Base-by-base conservation (phyloP, 2,113 vertebrate species). In the Phylloscopus whistleri region DNA sequence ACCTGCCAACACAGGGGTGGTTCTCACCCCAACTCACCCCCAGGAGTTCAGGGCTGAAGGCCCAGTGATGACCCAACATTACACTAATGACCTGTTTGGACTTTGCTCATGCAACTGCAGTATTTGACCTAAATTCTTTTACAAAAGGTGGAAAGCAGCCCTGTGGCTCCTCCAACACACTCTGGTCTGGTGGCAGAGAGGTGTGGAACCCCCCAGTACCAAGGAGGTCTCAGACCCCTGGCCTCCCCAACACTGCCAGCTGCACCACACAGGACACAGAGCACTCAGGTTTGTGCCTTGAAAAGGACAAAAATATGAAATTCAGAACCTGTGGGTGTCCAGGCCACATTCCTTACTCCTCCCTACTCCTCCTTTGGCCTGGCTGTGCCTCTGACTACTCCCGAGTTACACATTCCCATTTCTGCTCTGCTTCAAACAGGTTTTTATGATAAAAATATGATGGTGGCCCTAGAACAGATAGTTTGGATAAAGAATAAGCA, bases 211-310 rank as follows among this genome's bases (percentile, higher is more conserved):
- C 15, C 8, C 28, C 31, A 2, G 1, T 1, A 8, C 30, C 7
- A 1, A 28, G 7, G 19, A 28, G 44, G 2, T 2, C 20, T 1
- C 21, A 2, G n/a, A n/a, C 3, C 49, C 16, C 18, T 1, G 1
- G 13, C 27, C 21, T 26, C 53, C 4, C 39, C 55, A 23, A 52
- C n/a, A 3, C 4, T 0, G 10, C 24, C 33, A 56, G 7, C 49
- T 14, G 23, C 48, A 28, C 16, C 66, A 13, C 17, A 35, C 11
- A 24, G n/a, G 11, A 82, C 78, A 53, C 55, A 23, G 17, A 68
- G 21, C 55, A 62, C 7, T 9, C 26, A 16, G 14, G 12, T 33
- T 1, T 56, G 56, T 24, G 64, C 69, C 66, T 7, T 56, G 26
- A 37, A 39, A 85, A 58, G 55, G 70, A 55, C 31, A 21, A 35